Percentiles rank a stretch among this genome's conserved stretches.
Evolutionary conservation across 2,888 invertebrate species (phyloP).

Genomic region (Rhagium mordax): DNA sequence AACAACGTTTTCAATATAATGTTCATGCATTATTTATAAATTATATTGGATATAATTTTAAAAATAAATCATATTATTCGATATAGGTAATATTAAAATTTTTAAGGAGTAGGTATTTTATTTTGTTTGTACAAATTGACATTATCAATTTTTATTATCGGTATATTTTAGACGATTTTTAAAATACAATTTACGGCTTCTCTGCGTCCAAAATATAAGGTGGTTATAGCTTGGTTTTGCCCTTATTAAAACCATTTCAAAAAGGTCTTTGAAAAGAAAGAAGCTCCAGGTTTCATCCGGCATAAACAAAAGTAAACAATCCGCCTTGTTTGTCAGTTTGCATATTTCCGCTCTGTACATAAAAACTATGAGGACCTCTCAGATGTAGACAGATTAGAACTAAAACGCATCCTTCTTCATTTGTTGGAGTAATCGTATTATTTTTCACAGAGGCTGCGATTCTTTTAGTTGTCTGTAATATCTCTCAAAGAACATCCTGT

Average conservation of each 20-base stretch:
- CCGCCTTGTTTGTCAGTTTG: conserved; percentile 46
- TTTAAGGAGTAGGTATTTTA: too few relatives aligned
- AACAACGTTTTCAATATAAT: too few relatives aligned
- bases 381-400: conserved; percentile 46
- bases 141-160: too few relatives aligned
- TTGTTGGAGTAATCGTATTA: conserved; percentile 48
- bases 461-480: conserved; percentile 49
- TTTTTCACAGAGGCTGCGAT: conserved; percentile 45
- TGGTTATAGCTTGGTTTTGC: not conserved
- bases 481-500: conserved; percentile 51
- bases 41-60: too few relatives aligned
- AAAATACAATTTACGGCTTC: not conserved
- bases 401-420: conserved; percentile 43
- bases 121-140: too few relatives aligned
- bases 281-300: conserved; percentile 57
- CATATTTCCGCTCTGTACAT: conserved; percentile 44
- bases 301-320: conserved; percentile 51
- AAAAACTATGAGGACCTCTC: conserved; percentile 22
- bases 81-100: too few relatives aligned
- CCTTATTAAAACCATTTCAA: not conserved
- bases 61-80: too few relatives aligned
- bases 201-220: not conserved
- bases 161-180: not conserved
- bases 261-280: conserved; percentile 42
- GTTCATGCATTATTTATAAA: too few relatives aligned